Percentiles rank a stretch among this genome's conserved stretches.
Evolutionary conservation across 1,140 invertebrate genomes (phyloP).

Genomic region (Cyphomyrmex costatus): DNA sequence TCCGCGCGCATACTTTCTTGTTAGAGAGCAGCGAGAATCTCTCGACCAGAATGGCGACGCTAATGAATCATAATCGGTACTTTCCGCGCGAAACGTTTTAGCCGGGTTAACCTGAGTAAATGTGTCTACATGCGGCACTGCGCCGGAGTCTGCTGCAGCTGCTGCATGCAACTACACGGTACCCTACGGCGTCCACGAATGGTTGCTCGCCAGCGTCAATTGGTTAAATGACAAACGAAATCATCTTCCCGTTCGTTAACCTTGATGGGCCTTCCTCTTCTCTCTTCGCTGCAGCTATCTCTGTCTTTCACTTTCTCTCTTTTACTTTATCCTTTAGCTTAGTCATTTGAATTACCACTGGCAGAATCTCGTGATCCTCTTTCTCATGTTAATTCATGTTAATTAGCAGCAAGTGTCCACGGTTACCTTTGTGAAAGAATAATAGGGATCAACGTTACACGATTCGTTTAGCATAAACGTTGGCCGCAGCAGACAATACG

Average conservation of each 20-base stretch:
- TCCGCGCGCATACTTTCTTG: slow-evolving; percentile 56
- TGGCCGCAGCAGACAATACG: background rate
- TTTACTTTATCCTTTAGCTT: background rate
- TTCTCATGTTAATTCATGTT: slow-evolving; percentile 56
- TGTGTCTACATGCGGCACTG: slow-evolving; percentile 24
- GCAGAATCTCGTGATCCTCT: slow-evolving; percentile 37
- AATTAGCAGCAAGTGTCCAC: slow-evolving; percentile 48
- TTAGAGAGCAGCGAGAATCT: slow-evolving; percentile 60
- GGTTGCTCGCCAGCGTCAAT: slow-evolving; percentile 31
- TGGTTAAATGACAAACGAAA: slow-evolving; percentile 60
- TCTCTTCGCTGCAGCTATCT: background rate
- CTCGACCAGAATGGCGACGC: slow-evolving; percentile 51
- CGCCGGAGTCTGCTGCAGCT: background rate
- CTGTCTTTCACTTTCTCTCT: background rate
- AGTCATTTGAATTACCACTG: slow-evolving; percentile 25
- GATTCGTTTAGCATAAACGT: slow-evolving; percentile 55
- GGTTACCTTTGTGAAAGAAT: slow-evolving; percentile 49
- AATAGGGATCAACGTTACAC: slow-evolving; percentile 53
- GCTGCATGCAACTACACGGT: slow-evolving; percentile 20
- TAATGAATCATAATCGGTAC: slow-evolving; percentile 73
- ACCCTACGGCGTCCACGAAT: background rate
- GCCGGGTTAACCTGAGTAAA: slow-evolving; percentile 61
- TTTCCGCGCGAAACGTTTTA: slow-evolving; percentile 68
- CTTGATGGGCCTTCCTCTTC: slow-evolving; percentile 14
- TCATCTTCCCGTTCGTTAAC: slow-evolving; percentile 52